Conservation (phyloP, 2,113 vertebrate species). For the Labeo catla region DNA sequence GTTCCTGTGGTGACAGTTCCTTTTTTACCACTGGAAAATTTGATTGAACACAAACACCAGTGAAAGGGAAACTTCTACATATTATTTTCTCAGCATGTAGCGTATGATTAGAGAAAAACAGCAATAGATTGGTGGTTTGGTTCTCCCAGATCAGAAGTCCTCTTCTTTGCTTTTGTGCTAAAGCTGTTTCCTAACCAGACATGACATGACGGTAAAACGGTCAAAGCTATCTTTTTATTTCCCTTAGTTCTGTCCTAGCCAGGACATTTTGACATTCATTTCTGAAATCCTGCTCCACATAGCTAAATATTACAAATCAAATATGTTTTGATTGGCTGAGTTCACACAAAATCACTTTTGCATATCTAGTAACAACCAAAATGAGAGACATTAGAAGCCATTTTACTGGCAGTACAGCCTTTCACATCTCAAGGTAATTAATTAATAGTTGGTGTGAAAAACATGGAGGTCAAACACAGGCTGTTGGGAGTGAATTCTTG, state of each 20-base stretch:
- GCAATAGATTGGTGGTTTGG: not conserved
- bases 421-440: conserved; percentile 9
- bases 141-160: not conserved
- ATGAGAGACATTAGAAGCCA: not conserved
- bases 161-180: not conserved
- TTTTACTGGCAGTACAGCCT: not conserved
- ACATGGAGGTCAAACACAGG: not conserved
- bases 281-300: not conserved
- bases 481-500: conserved; percentile 19
- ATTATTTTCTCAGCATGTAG: not conserved
- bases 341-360: not conserved
- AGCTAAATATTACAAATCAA: not conserved
- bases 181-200: not conserved
- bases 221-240: not conserved
- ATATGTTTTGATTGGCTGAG: not conserved
- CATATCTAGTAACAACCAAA: not conserved
- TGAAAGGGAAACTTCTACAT: not conserved
- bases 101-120: not conserved
- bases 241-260: not conserved
- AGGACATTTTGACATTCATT: not conserved
- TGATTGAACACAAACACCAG: not conserved
- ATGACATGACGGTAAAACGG: not conserved
- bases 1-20: conserved; percentile 6
- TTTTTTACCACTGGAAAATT: conserved; percentile 1
- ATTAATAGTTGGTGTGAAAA: conserved; percentile 1